These are phyloP conservation scores for Eumacrocentrus americanus DNA, from an alignment of 2,888 invertebrate genomes.

Conservation along the genomic window DNA sequence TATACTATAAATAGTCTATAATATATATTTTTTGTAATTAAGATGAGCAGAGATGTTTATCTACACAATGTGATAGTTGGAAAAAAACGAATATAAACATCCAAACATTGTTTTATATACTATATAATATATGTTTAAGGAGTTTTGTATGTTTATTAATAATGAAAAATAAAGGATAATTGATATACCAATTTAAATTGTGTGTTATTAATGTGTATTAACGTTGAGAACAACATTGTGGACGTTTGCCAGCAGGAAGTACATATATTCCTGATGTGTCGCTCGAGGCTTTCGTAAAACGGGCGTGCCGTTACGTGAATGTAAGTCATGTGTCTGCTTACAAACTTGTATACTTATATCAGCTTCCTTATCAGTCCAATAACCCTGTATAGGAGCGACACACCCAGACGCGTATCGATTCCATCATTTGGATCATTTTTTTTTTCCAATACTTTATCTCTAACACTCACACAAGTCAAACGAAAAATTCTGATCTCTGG, in stretches of 20 bases:
- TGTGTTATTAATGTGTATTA: too few species aligned
- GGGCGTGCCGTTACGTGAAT: slow-evolving; percentile 9
- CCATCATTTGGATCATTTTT: slow-evolving; percentile 4
- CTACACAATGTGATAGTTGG: slow-evolving; percentile 32
- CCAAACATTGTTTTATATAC: neutral
- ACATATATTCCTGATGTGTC: neutral
- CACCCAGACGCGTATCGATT: neutral
- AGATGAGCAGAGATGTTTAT: neutral
- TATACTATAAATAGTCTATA: neutral
- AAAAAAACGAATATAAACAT: neutral
- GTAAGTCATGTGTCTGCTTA: neutral
- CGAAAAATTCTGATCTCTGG: too few species aligned
- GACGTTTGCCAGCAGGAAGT: neutral
- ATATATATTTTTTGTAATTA: neutral
- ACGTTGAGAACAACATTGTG: neutral
- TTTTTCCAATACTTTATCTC: slow-evolving; percentile 11
- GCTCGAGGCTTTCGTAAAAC: too few species aligned
- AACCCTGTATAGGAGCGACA: slow-evolving; percentile 10
- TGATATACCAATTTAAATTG: neutral
- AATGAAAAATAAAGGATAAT: neutral
- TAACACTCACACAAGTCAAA: too few species aligned
- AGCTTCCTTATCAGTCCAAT: slow-evolving; percentile 16
- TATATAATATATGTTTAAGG: neutral
- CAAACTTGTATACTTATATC: too few species aligned
- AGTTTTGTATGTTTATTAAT: neutral